phyloP scores from a whole-genome alignment of 1,140 invertebrate genomes.

The Calephelis virginiensis region DNA sequence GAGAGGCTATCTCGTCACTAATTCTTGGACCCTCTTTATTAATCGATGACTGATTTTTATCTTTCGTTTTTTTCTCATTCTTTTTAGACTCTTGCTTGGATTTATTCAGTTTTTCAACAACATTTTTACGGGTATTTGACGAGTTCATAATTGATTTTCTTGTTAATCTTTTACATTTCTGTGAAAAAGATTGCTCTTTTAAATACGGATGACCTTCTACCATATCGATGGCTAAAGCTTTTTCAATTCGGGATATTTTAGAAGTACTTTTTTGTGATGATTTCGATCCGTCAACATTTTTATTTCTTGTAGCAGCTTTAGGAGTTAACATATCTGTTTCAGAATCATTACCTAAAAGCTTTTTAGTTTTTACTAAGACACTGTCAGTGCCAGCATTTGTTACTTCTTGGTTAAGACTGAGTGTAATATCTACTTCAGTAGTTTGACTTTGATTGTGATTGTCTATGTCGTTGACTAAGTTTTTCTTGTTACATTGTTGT shows the following conservation, averaged over 20 bases:
- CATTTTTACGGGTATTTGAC: slow-evolving; percentile 39
- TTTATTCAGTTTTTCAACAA: slow-evolving; percentile 43
- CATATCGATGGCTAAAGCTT: slow-evolving; percentile 68
- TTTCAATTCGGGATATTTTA: slow-evolving; percentile 62
- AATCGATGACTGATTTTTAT: slow-evolving; percentile 28
- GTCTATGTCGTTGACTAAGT: too few relatives aligned
- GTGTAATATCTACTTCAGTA: background rate
- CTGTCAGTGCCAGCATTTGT: background rate
- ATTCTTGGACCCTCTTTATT: slow-evolving; percentile 32
- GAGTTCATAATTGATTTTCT: slow-evolving; percentile 43
- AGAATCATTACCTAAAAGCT: slow-evolving; percentile 1
- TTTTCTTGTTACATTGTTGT: slow-evolving; percentile 5
- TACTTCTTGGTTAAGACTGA: background rate
- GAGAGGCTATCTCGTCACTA: slow-evolving; percentile 46
- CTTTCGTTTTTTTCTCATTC: slow-evolving; percentile 34
- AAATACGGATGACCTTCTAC: slow-evolving; percentile 71
- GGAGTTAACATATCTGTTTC: slow-evolving; percentile 13
- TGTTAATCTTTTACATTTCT: slow-evolving; percentile 41
- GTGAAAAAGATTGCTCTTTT: slow-evolving; percentile 38
- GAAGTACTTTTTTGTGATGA: slow-evolving; percentile 42
- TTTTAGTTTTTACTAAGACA: background rate
- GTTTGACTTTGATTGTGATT: too few relatives aligned
- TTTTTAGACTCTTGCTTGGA: slow-evolving; percentile 36
- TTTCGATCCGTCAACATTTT: slow-evolving; percentile 15
- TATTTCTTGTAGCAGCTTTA: slow-evolving; percentile 22